phyloP scores from a whole-genome alignment of 2,113 vertebrate genomes.

The Phrynocephalus versicolor region DNA sequence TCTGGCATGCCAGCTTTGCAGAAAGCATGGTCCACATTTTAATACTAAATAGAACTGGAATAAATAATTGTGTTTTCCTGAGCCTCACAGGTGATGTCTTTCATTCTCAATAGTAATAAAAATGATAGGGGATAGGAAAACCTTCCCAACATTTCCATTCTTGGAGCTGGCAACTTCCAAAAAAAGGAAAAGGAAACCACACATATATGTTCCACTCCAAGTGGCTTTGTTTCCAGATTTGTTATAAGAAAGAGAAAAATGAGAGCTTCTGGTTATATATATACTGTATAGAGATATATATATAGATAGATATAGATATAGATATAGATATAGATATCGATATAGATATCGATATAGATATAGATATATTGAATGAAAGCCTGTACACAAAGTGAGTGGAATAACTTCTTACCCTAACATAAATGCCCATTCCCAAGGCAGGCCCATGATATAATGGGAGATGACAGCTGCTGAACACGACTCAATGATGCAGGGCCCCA shows the following conservation, averaged over 20 bases:
- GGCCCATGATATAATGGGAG: constrained; percentile 83
- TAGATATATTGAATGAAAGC: no score
- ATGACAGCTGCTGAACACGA: constrained; percentile 80
- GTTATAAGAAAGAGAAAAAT: background rate
- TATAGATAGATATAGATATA: no score
- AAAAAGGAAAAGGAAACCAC: background rate
- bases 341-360: no score
- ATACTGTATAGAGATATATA: no score
- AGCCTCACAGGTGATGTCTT: background rate
- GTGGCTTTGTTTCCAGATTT: background rate
- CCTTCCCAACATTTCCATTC: background rate
- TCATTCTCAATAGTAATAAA: background rate
- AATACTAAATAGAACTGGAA: no score
- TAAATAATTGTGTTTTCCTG: no score
- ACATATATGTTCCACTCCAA: background rate
- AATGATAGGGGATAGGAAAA: background rate
- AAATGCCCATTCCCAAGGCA: constrained; percentile 94
- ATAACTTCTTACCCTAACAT: constrained; percentile 86
- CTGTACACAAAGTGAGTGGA: constrained; percentile 14
- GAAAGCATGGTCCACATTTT: background rate
- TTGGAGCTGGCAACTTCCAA: constrained; percentile 8
- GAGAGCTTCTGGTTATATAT: background rate
- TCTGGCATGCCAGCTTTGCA: background rate
- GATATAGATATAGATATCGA: no score
- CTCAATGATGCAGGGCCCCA: constrained; percentile 85